Conservation (phyloP, 2,797 vertebrate species). For the Margarornis squamiger region DNA sequence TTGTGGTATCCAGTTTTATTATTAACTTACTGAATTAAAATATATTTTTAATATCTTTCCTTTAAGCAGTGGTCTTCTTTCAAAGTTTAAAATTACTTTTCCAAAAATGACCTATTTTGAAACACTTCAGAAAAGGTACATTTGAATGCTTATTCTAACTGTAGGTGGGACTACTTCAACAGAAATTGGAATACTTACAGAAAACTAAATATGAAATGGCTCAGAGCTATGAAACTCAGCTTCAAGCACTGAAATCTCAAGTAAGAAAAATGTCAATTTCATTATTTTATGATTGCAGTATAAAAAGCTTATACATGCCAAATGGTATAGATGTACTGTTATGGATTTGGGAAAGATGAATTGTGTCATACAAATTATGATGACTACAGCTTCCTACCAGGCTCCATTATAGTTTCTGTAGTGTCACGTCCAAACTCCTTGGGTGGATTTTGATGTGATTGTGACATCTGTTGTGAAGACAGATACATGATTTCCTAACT, state of each 20-base stretch:
- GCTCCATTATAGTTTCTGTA: neutral
- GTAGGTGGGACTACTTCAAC: slow-evolving; percentile 76
- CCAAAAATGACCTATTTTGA: neutral
- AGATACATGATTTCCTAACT: neutral
- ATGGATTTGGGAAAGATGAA: neutral
- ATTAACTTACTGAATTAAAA: slow-evolving; percentile 6
- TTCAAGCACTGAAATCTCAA: slow-evolving; percentile 75
- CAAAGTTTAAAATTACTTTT: neutral
- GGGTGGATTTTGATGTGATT: neutral
- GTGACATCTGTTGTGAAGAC: neutral
- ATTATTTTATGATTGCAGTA: neutral
- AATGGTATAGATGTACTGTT: neutral
- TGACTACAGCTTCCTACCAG: neutral
- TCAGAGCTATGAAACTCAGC: slow-evolving; percentile 73
- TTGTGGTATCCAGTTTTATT: neutral
- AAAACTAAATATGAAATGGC: slow-evolving; percentile 72
- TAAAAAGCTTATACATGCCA: neutral
- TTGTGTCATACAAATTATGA: neutral
- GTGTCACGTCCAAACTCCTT: neutral
- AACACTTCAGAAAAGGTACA: slow-evolving; percentile 11
- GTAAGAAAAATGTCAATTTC: slow-evolving; percentile 66
- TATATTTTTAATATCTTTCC: neutral
- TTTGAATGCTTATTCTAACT: slow-evolving; percentile 49
- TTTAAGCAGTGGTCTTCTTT: neutral
- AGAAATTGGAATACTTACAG: slow-evolving; percentile 76